A percentile compares a stretch with the other conserved stretches of the same genome.
Evolutionary conservation across 2,113 vertebrate species (phyloP).

Genomic region (Ondatra zibethicus): DNA sequence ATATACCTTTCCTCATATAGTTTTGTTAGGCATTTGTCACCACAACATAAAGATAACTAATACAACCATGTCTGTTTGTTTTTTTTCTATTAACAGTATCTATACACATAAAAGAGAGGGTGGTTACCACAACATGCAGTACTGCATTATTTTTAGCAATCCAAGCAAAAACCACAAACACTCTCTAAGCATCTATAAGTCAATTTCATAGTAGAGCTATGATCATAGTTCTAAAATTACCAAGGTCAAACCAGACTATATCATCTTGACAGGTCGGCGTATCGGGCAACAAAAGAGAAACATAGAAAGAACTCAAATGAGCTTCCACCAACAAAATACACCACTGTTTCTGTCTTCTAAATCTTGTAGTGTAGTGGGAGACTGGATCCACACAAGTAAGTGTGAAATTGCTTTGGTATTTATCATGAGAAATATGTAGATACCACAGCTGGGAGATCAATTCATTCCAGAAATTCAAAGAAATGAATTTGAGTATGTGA

Average conservation of each 20-base stretch:
- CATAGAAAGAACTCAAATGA: background rate
- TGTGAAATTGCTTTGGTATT: background rate
- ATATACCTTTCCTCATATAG: background rate
- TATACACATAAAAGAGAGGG: background rate
- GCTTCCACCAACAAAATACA: background rate
- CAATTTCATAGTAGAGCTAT: background rate
- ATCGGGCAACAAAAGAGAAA: background rate
- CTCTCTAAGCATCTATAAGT: background rate
- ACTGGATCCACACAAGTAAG: constrained; percentile 7
- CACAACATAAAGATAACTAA: background rate
- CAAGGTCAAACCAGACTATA: background rate
- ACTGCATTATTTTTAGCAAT: background rate
- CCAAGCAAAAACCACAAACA: background rate
- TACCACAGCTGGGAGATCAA: background rate
- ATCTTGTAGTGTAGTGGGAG: background rate
- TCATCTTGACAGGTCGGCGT: background rate
- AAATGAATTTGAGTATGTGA: background rate
- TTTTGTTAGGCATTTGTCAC: background rate
- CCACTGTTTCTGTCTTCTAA: background rate
- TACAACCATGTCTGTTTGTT: background rate
- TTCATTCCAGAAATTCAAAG: constrained; percentile 14
- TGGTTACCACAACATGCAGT: background rate
- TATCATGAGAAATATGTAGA: background rate
- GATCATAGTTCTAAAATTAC: background rate
- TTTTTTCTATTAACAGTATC: background rate